These are phyloP conservation scores for Dipus sagitta DNA, from an alignment of 2,797 vertebrate species.

Conservation along the genomic window DNA sequence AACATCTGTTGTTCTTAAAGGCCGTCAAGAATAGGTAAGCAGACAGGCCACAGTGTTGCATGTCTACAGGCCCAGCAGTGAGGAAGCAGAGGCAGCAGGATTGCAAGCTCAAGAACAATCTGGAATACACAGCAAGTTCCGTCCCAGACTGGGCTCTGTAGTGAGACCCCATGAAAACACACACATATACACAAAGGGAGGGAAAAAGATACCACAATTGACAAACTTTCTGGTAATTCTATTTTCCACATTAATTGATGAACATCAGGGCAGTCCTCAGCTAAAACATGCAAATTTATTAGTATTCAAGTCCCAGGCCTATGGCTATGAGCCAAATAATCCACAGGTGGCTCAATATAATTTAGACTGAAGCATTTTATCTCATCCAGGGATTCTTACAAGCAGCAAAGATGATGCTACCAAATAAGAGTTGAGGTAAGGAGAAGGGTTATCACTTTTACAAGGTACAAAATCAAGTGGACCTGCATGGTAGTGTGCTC, in stretches of 20 bases:
- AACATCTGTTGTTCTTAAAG: constrained; percentile 19
- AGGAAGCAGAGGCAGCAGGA: no score
- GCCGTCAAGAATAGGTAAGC: not conserved
- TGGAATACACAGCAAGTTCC: no score
- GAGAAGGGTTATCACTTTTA: not conserved
- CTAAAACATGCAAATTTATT: not conserved
- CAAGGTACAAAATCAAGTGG: not conserved
- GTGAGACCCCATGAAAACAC: no score
- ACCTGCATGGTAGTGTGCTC: no score
- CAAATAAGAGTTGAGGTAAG: not conserved
- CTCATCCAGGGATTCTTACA: not conserved
- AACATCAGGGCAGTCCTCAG: not conserved
- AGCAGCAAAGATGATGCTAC: not conserved
- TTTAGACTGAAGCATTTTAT: constrained; percentile 10
- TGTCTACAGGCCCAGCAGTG: no score
- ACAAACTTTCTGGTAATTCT: not conserved
- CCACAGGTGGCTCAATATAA: not conserved
- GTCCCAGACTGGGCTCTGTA: no score
- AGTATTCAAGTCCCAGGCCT: not conserved
- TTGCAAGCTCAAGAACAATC: no score
- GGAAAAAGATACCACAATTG: no score
- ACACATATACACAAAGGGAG: no score
- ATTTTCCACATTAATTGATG: not conserved
- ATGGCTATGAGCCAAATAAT: not conserved
- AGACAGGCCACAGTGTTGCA: no score